Percentiles rank a stretch among this genome's conserved stretches.
phyloP scores from a whole-genome alignment of 2,113 vertebrate genomes.

The Stercorarius parasiticus region DNA sequence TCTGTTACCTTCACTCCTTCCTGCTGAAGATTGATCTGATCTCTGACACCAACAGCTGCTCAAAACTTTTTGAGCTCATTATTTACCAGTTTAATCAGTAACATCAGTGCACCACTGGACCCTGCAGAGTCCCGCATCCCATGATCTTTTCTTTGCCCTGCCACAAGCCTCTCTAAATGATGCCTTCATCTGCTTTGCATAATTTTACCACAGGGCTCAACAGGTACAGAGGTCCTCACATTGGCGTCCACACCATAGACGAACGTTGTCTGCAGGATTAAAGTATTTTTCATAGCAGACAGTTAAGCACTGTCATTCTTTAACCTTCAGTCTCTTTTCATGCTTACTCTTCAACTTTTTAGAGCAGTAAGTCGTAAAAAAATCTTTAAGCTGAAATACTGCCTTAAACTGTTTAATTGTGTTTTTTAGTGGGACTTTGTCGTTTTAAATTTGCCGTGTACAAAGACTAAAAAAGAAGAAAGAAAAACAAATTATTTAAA shows the following conservation, averaged over 20 bases:
- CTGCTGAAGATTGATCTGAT: neutral
- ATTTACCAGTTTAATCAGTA: neutral
- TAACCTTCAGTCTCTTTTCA: slow-evolving; percentile 36
- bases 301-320: neutral
- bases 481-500: neutral
- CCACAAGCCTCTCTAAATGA: neutral
- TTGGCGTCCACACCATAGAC: neutral
- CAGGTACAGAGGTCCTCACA: neutral
- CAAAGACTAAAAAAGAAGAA: neutral
- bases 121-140: neutral
- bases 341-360: slow-evolving; percentile 6
- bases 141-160: neutral
- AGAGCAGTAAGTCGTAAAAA: slow-evolving; percentile 7
- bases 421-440: slow-evolving; percentile 18
- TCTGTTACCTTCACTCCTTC: neutral
- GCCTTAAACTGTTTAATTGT: slow-evolving; percentile 30
- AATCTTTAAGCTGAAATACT: neutral
- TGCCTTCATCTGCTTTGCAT: neutral
- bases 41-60: slow-evolving; percentile 24
- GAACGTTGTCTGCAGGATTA: neutral
- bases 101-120: neutral
- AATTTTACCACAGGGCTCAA: neutral
- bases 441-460: neutral
- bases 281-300: neutral
- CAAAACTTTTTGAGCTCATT: neutral